Evolutionary conservation across 2,797 vertebrate genomes (phyloP).

Genomic region (Thunnus albacares): DNA sequence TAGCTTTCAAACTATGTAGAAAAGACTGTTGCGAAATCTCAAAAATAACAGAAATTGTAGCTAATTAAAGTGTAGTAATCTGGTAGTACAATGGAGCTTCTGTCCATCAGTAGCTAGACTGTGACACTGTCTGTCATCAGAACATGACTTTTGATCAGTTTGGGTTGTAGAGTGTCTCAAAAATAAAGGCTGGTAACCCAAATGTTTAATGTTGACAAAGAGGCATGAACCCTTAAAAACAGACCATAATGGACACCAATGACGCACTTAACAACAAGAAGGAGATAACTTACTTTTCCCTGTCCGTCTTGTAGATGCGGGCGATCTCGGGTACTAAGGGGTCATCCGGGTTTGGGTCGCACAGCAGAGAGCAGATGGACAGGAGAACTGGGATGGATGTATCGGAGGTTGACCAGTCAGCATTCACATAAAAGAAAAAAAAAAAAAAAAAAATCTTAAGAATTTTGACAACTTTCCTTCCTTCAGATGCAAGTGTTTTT

Average conservation of each 20-base stretch:
- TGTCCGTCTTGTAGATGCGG: slow-evolving; percentile 99
- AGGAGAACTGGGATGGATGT: slow-evolving; percentile 91
- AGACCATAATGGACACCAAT: background rate
- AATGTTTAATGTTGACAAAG: background rate
- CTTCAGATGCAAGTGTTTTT: background rate
- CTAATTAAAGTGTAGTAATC: too few species aligned
- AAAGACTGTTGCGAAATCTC: too few species aligned
- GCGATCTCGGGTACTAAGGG: slow-evolving; percentile 99
- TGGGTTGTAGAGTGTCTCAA: background rate
- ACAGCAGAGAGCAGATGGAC: slow-evolving; percentile 99
- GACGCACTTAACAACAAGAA: background rate
- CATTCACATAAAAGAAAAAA: slow-evolving; percentile 9
- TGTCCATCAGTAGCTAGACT: background rate
- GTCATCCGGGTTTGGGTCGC: slow-evolving; percentile 99
- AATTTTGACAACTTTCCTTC: background rate
- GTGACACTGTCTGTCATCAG: background rate
- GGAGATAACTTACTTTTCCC: slow-evolving; percentile 93
- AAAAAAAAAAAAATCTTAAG: slow-evolving; percentile 4
- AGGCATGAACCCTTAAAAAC: background rate
- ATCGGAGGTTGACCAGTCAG: slow-evolving; percentile 5
- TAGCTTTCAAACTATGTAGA: background rate
- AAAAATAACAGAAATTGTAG: too few species aligned
- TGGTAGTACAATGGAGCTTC: background rate
- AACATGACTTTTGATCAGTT: background rate
- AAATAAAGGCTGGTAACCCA: background rate